phyloP scores from a whole-genome alignment of 2,113 vertebrate species.

The Myotis davidii region DNA sequence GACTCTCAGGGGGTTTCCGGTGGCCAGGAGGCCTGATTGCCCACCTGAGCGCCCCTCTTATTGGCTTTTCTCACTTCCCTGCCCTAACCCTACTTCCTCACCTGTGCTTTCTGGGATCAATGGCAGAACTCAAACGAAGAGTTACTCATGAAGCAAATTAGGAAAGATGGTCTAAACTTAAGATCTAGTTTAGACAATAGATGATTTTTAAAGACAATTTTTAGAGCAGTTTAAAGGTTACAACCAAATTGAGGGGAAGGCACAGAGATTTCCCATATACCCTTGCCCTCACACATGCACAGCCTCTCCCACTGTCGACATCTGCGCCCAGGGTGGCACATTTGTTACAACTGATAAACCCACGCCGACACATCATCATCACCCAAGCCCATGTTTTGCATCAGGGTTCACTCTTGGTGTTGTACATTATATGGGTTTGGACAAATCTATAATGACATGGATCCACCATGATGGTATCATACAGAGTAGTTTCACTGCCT shows the following conservation, averaged over 20 bases:
- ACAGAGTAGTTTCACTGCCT: background rate
- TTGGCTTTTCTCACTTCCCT: too few species aligned
- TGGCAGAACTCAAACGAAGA: background rate
- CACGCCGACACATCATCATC: background rate
- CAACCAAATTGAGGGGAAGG: background rate
- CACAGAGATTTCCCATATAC: background rate
- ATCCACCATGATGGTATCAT: background rate
- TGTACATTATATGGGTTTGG: background rate
- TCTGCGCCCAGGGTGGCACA: background rate
- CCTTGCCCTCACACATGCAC: fast-evolving
- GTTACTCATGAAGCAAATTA: background rate
- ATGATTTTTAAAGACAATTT: background rate
- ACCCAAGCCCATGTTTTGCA: background rate
- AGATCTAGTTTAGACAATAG: background rate
- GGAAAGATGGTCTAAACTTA: background rate
- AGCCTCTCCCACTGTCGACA: background rate
- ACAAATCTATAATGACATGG: background rate
- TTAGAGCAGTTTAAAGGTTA: background rate
- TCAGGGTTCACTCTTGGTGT: background rate
- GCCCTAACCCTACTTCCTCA: background rate
- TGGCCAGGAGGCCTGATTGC: background rate
- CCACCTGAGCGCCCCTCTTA: background rate
- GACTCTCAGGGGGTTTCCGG: background rate
- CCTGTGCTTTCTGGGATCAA: background rate
- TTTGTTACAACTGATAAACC: background rate